A percentile compares a stretch with the other conserved stretches of the same genome.
Conservation (phyloP, 2,113 vertebrate genomes). For the Pandion haliaetus region DNA sequence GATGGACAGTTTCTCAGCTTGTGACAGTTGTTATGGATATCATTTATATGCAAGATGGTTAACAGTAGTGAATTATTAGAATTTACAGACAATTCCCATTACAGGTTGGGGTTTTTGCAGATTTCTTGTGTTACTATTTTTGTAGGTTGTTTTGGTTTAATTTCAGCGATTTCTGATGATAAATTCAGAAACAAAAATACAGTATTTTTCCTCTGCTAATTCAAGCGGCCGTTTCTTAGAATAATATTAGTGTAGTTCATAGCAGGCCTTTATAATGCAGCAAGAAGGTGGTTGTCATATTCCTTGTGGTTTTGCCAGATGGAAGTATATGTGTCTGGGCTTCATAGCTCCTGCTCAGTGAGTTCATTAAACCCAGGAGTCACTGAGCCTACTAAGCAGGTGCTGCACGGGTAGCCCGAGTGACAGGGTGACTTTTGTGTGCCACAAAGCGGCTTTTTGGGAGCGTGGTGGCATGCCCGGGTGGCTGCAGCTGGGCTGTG, state of each 20-base stretch:
- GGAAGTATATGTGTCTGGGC: neutral
- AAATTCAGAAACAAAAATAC: neutral
- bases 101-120: neutral
- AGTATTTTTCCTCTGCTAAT: neutral
- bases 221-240: neutral
- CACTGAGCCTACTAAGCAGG: neutral
- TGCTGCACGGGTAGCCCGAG: neutral
- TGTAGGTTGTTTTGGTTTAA: neutral
- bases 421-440: neutral
- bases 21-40: neutral
- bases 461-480: fast-evolving
- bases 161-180: neutral
- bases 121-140: neutral
- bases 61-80: neutral
- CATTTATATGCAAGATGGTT: neutral
- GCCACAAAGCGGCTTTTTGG: neutral
- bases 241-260: neutral
- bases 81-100: neutral
- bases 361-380: neutral
- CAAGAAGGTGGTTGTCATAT: neutral
- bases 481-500: neutral
- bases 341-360: neutral
- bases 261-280: neutral
- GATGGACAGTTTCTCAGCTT: neutral
- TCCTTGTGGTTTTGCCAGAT: neutral